Evolutionary conservation across 2,113 vertebrate species (phyloP).

Genomic region (Odontophorus gujanensis): DNA sequence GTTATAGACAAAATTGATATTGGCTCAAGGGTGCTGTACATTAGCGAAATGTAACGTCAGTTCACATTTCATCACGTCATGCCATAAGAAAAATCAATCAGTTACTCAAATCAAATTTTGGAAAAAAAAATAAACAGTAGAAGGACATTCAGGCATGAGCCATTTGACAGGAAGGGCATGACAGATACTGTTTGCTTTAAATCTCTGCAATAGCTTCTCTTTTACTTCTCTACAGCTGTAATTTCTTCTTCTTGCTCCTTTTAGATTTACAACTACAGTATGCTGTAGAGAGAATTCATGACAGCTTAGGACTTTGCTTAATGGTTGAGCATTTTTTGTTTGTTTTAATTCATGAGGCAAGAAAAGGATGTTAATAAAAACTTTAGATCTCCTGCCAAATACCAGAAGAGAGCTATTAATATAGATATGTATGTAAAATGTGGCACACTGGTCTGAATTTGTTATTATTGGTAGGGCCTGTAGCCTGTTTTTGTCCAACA

Average conservation of each 20-base stretch:
- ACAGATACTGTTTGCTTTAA: constrained; percentile 25
- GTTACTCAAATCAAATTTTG: constrained; percentile 26
- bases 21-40: constrained; percentile 39
- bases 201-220: neutral
- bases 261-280: constrained; percentile 1
- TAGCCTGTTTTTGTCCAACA: neutral
- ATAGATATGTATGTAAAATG: rapidly evolving
- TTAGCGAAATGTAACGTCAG: constrained; percentile 51
- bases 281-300: constrained; percentile 28
- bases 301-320: neutral
- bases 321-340: neutral
- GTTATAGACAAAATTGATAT: constrained; percentile 28
- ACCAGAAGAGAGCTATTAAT: constrained; percentile 16
- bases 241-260: constrained; percentile 12
- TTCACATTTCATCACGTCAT: constrained; percentile 18
- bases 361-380: constrained; percentile 54
- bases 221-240: constrained; percentile 4
- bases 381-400: constrained; percentile 33
- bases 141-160: neutral
- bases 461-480: neutral
- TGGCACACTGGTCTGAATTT: neutral
- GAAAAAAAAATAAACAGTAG: neutral
- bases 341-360: neutral
- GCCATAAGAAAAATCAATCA: constrained; percentile 39
- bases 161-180: neutral